A percentile compares a stretch with the other conserved stretches of the same genome.
phyloP scores from a whole-genome alignment of 2,888 invertebrate genomes.

The Luperina testacea region DNA sequence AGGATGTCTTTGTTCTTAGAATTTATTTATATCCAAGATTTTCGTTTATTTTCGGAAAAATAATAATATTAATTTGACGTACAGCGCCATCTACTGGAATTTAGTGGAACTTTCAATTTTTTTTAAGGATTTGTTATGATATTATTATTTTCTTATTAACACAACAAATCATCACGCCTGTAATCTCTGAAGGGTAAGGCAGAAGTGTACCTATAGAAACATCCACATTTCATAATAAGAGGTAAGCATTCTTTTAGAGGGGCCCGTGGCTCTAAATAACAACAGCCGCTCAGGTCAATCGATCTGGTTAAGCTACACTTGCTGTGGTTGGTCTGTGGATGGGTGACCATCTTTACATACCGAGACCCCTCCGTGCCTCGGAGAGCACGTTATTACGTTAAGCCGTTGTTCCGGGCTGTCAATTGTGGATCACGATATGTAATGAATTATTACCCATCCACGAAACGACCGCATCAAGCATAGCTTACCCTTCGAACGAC shows the following conservation, averaged over 20 bases:
- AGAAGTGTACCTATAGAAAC: neutral
- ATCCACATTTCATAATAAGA: neutral
- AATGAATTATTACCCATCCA: too few species aligned
- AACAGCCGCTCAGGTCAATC: too few species aligned
- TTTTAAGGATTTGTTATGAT: neutral
- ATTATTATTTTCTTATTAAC: neutral
- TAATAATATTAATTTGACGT: fast-evolving
- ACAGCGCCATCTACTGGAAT: slow-evolving; percentile 9
- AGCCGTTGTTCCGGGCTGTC: too few species aligned
- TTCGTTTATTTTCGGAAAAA: fast-evolving
- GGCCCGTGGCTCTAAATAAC: too few species aligned
- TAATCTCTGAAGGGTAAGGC: fast-evolving
- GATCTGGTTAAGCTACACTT: too few species aligned
- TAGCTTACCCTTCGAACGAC: neutral
- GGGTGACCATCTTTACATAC: too few species aligned
- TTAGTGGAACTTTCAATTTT: neutral
- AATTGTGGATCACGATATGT: too few species aligned
- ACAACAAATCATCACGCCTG: neutral
- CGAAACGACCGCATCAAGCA: too few species aligned
- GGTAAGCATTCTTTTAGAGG: too few species aligned
- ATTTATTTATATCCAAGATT: fast-evolving
- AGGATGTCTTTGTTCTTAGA: neutral
- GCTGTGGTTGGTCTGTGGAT: too few species aligned
- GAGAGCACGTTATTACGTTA: too few species aligned
- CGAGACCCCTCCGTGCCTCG: too few species aligned